These are phyloP conservation scores for Platynereis dumerilii DNA, from an alignment of 2,888 invertebrate genomes.

Conservation along the genomic window DNA sequence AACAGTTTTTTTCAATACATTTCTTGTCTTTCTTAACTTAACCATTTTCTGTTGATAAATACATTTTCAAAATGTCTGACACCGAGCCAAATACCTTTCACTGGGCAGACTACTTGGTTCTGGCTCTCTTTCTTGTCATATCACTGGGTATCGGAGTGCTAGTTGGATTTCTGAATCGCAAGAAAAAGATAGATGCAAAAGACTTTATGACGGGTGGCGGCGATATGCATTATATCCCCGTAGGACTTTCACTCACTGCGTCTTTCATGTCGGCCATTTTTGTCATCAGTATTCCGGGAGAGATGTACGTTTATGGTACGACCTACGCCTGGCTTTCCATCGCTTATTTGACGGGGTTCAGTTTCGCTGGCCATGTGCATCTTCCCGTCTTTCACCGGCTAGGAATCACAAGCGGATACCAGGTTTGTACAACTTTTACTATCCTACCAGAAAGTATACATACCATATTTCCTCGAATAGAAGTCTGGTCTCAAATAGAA, in stretches of 20 bases:
- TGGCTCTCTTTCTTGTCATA: slow-evolving; percentile 43
- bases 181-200: slow-evolving; percentile 40
- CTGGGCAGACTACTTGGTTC: slow-evolving; percentile 50
- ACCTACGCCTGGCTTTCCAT: slow-evolving; percentile 71
- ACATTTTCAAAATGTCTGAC: no score
- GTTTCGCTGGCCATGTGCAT: slow-evolving; percentile 49
- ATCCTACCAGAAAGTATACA: no score
- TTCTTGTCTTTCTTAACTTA: no score
- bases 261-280: slow-evolving; percentile 51
- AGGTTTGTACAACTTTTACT: slow-evolving; percentile 41
- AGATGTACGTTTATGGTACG: slow-evolving; percentile 73
- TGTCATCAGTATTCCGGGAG: slow-evolving; percentile 49
- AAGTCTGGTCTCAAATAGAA: no score
- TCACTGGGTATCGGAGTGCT: slow-evolving; percentile 46
- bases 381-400: slow-evolving; percentile 53
- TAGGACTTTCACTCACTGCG: slow-evolving; percentile 47
- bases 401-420: slow-evolving; percentile 52
- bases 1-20: no score
- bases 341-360: slow-evolving; percentile 80
- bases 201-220: slow-evolving; percentile 50
- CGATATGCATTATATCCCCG: slow-evolving; percentile 45
- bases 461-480: no score
- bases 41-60: no score
- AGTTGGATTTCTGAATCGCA: slow-evolving; percentile 38
- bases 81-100: slow-evolving; percentile 37